Conservation (phyloP, 2,113 vertebrate species). For the Protomyctophum bolini region DNA sequence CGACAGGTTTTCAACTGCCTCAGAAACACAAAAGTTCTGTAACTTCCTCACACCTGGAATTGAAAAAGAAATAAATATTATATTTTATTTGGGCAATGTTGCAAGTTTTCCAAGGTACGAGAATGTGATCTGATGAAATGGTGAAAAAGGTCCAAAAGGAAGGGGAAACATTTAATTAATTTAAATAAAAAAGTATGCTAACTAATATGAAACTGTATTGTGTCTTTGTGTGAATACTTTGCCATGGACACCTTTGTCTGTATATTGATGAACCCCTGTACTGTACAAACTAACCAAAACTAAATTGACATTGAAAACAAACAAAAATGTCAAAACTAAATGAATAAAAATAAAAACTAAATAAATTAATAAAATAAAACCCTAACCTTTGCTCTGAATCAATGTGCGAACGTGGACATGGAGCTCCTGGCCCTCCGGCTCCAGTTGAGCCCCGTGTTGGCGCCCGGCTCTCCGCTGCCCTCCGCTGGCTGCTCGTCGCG, state of each 20-base stretch:
- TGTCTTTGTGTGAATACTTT: too few relatives aligned
- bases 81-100: conserved; percentile 37
- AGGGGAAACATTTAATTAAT: too few relatives aligned
- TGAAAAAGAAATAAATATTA: not conserved
- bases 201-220: too few relatives aligned
- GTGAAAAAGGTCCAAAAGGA: conserved; percentile 1
- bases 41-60: conserved; percentile 29
- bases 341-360: too few relatives aligned
- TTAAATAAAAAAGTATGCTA: conserved; percentile 18
- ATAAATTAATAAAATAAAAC: too few relatives aligned
- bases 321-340: too few relatives aligned
- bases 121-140: conserved; percentile 34
- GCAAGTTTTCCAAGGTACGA: conserved; percentile 38
- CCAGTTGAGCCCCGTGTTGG: conserved; percentile 81
- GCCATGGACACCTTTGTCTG: too few relatives aligned
- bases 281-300: too few relatives aligned
- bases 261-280: too few relatives aligned
- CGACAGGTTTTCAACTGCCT: conserved; percentile 23
- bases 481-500: conserved; percentile 88
- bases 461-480: conserved; percentile 74
- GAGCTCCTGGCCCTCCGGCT: conserved; percentile 84
- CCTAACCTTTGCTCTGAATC: conserved; percentile 47
- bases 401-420: conserved; percentile 89
- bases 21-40: not conserved
- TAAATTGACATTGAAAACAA: too few relatives aligned